phyloP scores from a whole-genome alignment of 2,113 vertebrate species.

The Calcarius ornatus region DNA sequence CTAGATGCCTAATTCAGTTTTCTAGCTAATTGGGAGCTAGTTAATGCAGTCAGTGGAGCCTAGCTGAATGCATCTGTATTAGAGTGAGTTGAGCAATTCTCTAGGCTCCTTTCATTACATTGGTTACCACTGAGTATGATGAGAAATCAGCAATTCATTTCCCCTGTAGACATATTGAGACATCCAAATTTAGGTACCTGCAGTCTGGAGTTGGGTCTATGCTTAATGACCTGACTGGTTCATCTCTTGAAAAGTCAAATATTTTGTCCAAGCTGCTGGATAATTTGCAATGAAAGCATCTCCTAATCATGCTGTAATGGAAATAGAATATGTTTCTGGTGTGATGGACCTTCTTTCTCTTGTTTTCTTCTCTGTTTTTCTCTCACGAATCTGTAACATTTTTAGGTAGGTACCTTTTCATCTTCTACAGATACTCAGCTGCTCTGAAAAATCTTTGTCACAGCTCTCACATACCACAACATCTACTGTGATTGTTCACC shows the following conservation, averaged over 20 bases:
- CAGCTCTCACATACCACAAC: not conserved
- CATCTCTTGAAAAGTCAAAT: not conserved
- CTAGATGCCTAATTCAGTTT: constrained; percentile 14
- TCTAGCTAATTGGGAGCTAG: not conserved
- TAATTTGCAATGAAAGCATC: not conserved
- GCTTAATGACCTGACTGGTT: not conserved
- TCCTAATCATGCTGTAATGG: not conserved
- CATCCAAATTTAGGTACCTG: not conserved
- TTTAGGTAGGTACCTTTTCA: not conserved
- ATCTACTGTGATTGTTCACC: not conserved
- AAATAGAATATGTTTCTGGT: not conserved
- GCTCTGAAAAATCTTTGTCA: not conserved
- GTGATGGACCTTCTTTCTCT: not conserved
- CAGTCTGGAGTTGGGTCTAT: not conserved
- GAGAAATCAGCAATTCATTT: not conserved
- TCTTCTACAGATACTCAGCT: not conserved
- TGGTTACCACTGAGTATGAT: not conserved
- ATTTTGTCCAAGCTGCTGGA: not conserved
- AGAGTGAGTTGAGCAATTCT: not conserved
- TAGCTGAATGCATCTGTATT: not conserved
- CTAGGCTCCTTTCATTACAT: not conserved
- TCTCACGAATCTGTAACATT: not conserved
- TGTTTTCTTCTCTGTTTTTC: not conserved
- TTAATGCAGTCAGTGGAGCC: not conserved
- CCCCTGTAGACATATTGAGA: not conserved